A percentile compares a stretch with the other conserved stretches of the same genome.
Evolutionary conservation across 2,113 vertebrate species (phyloP).

Genomic region (Elephas maximus): DNA sequence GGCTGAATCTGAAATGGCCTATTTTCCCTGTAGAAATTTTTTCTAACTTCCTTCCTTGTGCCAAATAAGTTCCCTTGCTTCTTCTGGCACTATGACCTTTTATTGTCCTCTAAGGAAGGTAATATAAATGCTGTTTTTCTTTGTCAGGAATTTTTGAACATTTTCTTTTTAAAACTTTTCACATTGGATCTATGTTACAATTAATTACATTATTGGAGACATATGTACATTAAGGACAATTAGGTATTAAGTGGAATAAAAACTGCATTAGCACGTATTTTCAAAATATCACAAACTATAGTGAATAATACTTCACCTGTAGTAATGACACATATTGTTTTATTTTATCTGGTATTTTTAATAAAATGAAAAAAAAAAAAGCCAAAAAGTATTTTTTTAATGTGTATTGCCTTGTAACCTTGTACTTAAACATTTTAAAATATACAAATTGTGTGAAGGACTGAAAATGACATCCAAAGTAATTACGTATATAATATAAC

Average conservation of each 20-base stretch:
- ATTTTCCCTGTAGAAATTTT: not conserved
- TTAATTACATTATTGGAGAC: not conserved
- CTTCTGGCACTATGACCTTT: not conserved
- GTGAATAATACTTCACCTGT: not conserved
- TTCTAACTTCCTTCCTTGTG: not conserved
- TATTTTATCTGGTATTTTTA: not conserved
- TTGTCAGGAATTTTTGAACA: not conserved
- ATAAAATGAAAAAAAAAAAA: not conserved
- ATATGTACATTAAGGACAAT: no score
- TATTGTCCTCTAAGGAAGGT: not conserved
- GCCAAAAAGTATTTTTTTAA: no score
- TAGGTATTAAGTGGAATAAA: not conserved
- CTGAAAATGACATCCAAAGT: no score
- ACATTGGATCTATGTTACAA: not conserved
- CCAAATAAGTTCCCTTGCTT: not conserved
- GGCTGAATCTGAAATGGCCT: not conserved
- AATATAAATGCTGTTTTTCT: not conserved
- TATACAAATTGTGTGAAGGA: no score
- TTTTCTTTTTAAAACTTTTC: not conserved
- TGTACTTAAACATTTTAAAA: no score
- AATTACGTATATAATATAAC: no score
- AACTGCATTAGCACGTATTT: no score
- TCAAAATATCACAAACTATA: not conserved
- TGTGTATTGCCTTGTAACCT: no score
- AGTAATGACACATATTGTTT: not conserved